These are phyloP conservation scores for Drymonia ruficornis DNA, from an alignment of 2,888 invertebrate species.

Conservation along the genomic window DNA sequence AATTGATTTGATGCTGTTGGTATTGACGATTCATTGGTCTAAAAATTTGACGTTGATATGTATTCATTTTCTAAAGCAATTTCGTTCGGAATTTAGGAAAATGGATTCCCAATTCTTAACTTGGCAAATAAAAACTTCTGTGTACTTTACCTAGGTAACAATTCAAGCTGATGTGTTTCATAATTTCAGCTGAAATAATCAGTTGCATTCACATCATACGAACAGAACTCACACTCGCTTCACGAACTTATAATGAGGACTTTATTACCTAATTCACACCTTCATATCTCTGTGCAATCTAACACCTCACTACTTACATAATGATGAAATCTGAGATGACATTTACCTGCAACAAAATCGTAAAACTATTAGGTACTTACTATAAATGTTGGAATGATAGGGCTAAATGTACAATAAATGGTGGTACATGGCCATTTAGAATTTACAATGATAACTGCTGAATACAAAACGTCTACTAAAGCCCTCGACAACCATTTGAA, in stretches of 20 bases:
- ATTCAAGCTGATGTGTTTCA: background rate
- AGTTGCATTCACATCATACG: background rate
- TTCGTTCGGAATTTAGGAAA: no score
- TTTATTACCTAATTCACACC: slow-evolving; percentile 2
- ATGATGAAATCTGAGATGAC: slow-evolving; percentile 4
- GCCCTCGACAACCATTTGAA: no score
- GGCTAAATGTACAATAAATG: background rate
- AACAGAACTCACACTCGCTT: slow-evolving; percentile 5
- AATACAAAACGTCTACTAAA: background rate
- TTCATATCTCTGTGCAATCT: background rate
- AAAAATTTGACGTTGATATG: no score
- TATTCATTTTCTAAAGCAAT: no score
- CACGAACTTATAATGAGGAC: background rate
- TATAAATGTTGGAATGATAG: background rate
- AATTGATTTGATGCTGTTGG: background rate
- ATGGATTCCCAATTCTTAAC: no score
- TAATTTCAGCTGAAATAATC: background rate
- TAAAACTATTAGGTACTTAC: background rate
- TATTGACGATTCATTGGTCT: background rate
- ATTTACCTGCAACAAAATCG: slow-evolving; percentile 4
- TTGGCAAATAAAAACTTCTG: no score
- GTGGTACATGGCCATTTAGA: background rate
- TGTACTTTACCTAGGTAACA: no score
- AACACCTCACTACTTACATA: slow-evolving; percentile 2
- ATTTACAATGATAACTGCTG: background rate